Conservation (phyloP, 2,888 invertebrate genomes). For the Himalopsyche tibetana region DNA sequence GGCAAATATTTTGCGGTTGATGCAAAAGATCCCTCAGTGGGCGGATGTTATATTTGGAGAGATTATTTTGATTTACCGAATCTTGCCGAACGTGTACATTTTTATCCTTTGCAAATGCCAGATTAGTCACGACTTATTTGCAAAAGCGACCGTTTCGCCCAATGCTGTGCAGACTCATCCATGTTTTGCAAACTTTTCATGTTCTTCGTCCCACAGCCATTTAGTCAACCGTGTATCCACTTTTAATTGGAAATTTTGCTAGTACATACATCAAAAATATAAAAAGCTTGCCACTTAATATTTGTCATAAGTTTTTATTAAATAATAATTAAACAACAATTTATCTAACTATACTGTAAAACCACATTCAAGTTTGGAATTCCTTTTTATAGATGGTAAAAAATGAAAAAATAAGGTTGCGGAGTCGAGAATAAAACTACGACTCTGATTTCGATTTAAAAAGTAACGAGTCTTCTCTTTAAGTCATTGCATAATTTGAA, state of each 20-base stretch:
- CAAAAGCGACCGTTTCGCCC: background rate
- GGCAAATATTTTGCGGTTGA: slow-evolving; percentile 11
- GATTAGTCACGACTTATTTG: slow-evolving; percentile 43
- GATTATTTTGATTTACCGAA: slow-evolving; percentile 62
- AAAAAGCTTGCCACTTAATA: no score
- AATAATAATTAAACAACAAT: no score
- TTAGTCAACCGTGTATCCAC: background rate
- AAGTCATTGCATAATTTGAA: no score
- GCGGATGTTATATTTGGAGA: slow-evolving; percentile 56
- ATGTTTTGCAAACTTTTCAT: background rate
- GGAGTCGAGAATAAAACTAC: no score
- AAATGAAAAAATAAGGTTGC: no score
- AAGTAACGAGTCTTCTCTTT: no score
- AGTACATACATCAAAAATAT: background rate
- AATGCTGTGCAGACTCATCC: background rate
- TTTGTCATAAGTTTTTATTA: no score
- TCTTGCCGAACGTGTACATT: slow-evolving; percentile 56
- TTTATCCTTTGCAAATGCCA: slow-evolving; percentile 54
- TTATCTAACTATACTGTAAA: no score
- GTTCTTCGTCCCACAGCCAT: no score
- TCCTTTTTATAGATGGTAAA: no score
- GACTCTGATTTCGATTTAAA: no score
- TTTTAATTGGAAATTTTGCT: background rate
- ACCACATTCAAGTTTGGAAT: no score
- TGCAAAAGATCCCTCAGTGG: slow-evolving; percentile 51